Evolutionary conservation across 2,113 vertebrate genomes (phyloP).

Genomic region (Macrotus californicus): DNA sequence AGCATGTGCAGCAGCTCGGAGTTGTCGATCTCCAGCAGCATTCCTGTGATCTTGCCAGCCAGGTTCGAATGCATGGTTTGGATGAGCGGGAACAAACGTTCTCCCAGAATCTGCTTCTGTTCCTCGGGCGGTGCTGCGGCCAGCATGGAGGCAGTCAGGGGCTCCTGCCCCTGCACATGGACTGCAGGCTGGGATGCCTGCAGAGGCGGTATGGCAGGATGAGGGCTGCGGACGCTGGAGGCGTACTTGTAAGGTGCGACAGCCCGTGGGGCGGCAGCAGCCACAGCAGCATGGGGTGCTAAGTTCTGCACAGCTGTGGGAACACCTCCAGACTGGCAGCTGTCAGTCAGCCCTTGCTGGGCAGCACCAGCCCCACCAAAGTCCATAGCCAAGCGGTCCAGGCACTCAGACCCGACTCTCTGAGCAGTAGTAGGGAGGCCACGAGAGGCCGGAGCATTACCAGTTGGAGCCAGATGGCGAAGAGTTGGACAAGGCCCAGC

Average conservation of each 20-base stretch:
- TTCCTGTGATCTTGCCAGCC: constrained; percentile 97
- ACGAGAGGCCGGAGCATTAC: constrained; percentile 86
- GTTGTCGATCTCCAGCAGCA: constrained; percentile 99
- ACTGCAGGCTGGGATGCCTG: constrained; percentile 93
- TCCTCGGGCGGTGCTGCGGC: constrained; percentile 97
- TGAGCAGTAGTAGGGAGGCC: constrained; percentile 86
- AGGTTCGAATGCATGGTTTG: constrained; percentile 97
- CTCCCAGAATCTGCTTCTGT: constrained; percentile 99
- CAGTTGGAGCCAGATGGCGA: constrained; percentile 88
- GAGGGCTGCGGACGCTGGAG: constrained; percentile 90
- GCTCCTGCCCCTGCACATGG: constrained; percentile 97
- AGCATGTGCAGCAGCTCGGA: constrained; percentile 98
- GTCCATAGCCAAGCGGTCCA: constrained; percentile 74
- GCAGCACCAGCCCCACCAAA: constrained; percentile 68
- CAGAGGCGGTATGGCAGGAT: constrained; percentile 90
- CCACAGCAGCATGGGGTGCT: constrained; percentile 88
- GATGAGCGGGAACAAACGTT: constrained; percentile 96
- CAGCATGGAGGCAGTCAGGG: constrained; percentile 96
- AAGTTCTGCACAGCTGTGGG: constrained; percentile 84
- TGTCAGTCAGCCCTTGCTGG: constrained; percentile 67
- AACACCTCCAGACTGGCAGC: constrained; percentile 75
- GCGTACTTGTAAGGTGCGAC: constrained; percentile 96
- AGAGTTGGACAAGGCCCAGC: constrained; percentile 91
- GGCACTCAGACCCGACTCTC: constrained; percentile 80
- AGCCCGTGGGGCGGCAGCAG: constrained; percentile 85